Conservation (phyloP, 2,113 vertebrate genomes). For the Pristiophorus japonicus region DNA sequence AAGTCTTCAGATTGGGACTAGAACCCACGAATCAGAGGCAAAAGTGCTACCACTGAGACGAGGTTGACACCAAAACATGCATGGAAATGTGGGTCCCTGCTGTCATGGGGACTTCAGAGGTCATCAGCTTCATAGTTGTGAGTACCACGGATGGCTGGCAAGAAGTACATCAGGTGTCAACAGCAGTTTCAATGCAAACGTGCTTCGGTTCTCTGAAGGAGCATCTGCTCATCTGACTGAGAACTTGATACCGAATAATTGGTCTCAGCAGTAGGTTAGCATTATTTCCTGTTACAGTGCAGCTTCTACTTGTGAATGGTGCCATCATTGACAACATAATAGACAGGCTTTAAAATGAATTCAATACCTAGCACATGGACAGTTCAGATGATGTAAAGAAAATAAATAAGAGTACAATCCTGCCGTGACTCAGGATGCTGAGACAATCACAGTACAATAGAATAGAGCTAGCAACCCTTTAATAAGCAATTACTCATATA, state of each 20-base stretch:
- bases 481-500: conserved; percentile 22
- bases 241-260: not conserved
- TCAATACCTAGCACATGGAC: not conserved
- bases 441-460: not conserved
- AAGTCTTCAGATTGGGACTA: not conserved
- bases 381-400: not conserved
- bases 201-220: not conserved
- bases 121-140: too few species aligned
- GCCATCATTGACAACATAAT: not conserved
- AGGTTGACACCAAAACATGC: not conserved
- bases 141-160: not conserved
- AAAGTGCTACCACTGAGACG: not conserved
- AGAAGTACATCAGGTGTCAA: not conserved
- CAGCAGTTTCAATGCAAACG: not conserved
- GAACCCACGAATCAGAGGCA: not conserved
- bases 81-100: not conserved
- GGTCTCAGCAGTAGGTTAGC: not conserved
- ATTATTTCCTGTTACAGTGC: not conserved
- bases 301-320: not conserved
- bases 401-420: not conserved
- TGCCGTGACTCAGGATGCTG: not conserved
- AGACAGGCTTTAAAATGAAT: not conserved
- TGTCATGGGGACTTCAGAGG: not conserved
- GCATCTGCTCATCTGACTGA: not conserved
- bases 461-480: not conserved